A percentile compares a stretch with the other conserved stretches of the same genome.
phyloP scores from a whole-genome alignment of 2,888 invertebrate genomes.

The Ormyrus nitidulus region DNA sequence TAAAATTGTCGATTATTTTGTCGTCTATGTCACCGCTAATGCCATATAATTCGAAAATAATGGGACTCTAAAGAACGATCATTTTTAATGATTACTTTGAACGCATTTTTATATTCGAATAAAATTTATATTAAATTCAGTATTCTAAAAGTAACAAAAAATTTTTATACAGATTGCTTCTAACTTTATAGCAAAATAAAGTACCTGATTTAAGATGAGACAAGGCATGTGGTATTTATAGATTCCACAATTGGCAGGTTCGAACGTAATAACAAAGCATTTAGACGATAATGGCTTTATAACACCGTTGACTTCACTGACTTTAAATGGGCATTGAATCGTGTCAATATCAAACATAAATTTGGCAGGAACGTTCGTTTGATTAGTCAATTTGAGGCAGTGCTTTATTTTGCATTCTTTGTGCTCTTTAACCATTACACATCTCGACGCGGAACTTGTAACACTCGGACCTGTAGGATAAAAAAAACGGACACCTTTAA shows the following conservation, averaged over 20 bases:
- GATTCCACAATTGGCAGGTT: constrained; percentile 64
- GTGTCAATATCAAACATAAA: constrained; percentile 72
- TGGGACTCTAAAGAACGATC: constrained; percentile 65
- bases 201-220: constrained; percentile 73
- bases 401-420: constrained; percentile 54
- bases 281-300: constrained; percentile 65
- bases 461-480: constrained; percentile 60
- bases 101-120: too few species aligned
- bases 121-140: too few species aligned
- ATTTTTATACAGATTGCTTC: not conserved
- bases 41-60: constrained; percentile 68
- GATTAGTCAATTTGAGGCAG: constrained; percentile 71
- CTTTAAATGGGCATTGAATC: constrained; percentile 67
- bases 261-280: constrained; percentile 69
- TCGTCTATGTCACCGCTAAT: constrained; percentile 41
- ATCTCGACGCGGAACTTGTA: constrained; percentile 43
- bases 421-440: constrained; percentile 56
- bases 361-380: constrained; percentile 65
- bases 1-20: not conserved
- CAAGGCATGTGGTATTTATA: constrained; percentile 69
- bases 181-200: constrained; percentile 47
- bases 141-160: not conserved
- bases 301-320: constrained; percentile 67
- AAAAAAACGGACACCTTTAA: too few species aligned
- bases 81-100: too few species aligned